Evolutionary conservation across 2,888 invertebrate species (phyloP), one percentile per base, ranked within the genome.

Genomic region (Melinopterus prodromus): DNA sequence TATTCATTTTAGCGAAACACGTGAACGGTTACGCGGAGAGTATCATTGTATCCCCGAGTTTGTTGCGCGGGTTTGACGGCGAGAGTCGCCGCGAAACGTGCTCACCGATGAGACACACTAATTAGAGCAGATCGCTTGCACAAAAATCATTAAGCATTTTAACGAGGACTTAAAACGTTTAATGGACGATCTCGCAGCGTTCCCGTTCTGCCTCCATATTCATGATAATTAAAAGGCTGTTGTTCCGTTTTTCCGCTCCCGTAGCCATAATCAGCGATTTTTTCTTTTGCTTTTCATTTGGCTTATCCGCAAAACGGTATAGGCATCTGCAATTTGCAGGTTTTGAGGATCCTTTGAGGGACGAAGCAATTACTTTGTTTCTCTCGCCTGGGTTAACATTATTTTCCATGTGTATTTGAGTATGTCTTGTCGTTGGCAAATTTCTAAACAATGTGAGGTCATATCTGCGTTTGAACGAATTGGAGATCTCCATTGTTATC

Each of bases 101-200:
- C 53, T 53, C 53, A 53, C 53, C 74, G 74, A 74, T 74, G 74
- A 36, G 74, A 74, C 74, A 37, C 35, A 35, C 36, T 74, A 74
- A 74, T 74, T 74, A 74, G 74, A 74, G 74, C 74, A 37, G 74
- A 74, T 74, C 74, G 74, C 74, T 36, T 74, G 74, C 74, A 37
- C 74, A 37, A 74, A 74, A 74, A 74, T 74, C 74, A 74, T 74
- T 74, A 74, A 74, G 74, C 74, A 37, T 74, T 74, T 74, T 74
- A 74, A 74, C 74, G 74, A 74, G 74, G 74, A 35, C 74, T 74
- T 74, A 74, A 74, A 74, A 74, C 74, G 74, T 74, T 74, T 74
- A 74, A 74, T 74, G 74, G 74, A 74, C 37, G 74, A 74, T 74
- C 74, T 74, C 74, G 74, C 35, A 36, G 35, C 74, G 74, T 53